Evolutionary conservation across 37 sponge, comb jelly and placozoan genomes (phyloP), one percentile per base, ranked within the genome.

Genomic region (Oopsacas minuta): DNA sequence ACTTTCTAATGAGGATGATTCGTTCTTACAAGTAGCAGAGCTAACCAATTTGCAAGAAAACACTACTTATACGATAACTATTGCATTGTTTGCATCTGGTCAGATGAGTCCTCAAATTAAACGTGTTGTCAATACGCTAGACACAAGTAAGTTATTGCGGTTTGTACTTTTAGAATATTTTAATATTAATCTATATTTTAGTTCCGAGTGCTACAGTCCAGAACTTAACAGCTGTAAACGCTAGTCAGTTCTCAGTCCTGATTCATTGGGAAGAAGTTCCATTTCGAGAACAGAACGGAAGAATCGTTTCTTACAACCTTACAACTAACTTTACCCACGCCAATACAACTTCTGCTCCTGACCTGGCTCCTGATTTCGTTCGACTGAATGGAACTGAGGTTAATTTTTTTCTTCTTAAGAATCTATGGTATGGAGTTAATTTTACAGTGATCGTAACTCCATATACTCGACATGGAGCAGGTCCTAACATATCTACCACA

Each of bases 91-190:
- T 12, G 75, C 75, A 32, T 61, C 75, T 12, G 75, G 75, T 20
- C 75, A 61, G 22, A 61, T 61, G 75, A 61, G 75, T 61, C 75
- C 75, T n/a, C 75, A 61, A 61, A 34, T 61, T n/a, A 61, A 61
- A n/a, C 22, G 5, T 32, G 75, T 61, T 25, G 75, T 20, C 7
- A 10, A 12, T 3, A 61, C 75, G 22, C 75, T 61, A 34, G 75
- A 61, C 75, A 61, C 75, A 61, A n/a, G 75, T 61, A 12, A 61
- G 30, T 61, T 32, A 12, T n/a, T n/a, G 30, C 51, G 51, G 17
- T 46, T 22, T 61, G 22, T 34, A 61, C 20, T 10, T 3, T 5
- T 34, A 61, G 28, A 61, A 20, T 25, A 34, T 46, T 17, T 46
- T 46, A 22, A 46, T 17, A 46, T 46, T 46, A 12, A 17, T 46